Percentiles rank a stretch among this genome's conserved stretches.
Conservation (phyloP, 2,888 invertebrate species). For the Mystacides longicornis region DNA sequence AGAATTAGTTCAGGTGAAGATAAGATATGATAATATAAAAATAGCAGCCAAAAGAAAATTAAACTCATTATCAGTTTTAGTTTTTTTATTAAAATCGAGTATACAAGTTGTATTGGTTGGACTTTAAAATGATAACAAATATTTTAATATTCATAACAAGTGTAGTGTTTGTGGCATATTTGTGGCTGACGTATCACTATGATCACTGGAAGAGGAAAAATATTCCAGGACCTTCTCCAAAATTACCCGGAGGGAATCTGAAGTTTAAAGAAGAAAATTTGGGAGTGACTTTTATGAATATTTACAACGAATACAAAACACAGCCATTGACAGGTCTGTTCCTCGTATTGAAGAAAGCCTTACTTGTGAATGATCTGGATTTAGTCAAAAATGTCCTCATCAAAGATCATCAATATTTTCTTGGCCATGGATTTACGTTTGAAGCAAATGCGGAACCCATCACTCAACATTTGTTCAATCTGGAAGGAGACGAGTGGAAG, state of each 20-base stretch:
- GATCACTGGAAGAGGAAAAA: neutral
- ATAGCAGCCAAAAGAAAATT: too few species aligned
- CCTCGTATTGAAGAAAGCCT: neutral
- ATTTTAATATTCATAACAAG: too few species aligned
- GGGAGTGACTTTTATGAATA: neutral
- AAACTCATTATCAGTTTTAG: too few species aligned
- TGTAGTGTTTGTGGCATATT: too few species aligned
- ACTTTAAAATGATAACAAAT: too few species aligned
- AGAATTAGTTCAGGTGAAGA: too few species aligned
- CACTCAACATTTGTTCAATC: constrained; percentile 4
- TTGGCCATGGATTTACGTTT: neutral
- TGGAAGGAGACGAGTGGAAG: constrained; percentile 9
- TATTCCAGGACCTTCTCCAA: neutral
- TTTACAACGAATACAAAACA: neutral
- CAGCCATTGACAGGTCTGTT: constrained; percentile 1
- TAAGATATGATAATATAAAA: too few species aligned
- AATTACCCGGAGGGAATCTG: neutral
- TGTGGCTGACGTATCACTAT: neutral
- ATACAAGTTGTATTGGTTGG: too few species aligned
- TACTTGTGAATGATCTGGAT: neutral
- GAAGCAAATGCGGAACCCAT: neutral
- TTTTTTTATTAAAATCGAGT: too few species aligned
- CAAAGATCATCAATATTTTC: neutral
- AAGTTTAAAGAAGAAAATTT: neutral
- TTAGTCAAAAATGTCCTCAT: constrained; percentile 3